These are phyloP conservation scores for Psococerastis gibbosa DNA, from an alignment of 2,888 invertebrate genomes.

Conservation along the genomic window DNA sequence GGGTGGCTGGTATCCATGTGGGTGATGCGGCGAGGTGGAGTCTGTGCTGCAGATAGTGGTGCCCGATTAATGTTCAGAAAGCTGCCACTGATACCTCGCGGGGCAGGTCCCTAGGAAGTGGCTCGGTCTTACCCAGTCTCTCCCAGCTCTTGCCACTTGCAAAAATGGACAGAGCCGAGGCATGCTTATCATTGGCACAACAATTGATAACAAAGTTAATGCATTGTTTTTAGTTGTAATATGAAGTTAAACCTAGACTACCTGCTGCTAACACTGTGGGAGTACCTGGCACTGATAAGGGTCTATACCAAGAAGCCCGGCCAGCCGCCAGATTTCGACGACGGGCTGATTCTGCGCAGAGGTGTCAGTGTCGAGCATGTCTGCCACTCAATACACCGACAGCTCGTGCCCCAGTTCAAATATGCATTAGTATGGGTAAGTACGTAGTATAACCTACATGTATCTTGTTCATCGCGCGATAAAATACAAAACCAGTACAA, in stretches of 20 bases:
- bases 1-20: too few relatives aligned
- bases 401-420: constrained; percentile 81
- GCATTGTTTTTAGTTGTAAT: constrained; percentile 60
- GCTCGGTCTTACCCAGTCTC: too few relatives aligned
- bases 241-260: constrained; percentile 97
- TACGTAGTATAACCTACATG: constrained; percentile 12
- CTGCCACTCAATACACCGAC: constrained; percentile 91
- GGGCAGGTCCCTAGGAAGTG: too few relatives aligned
- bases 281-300: constrained; percentile 76
- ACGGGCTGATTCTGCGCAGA: constrained; percentile 78
- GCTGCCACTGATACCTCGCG: too few relatives aligned
- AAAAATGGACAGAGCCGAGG: too few relatives aligned
- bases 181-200: constrained; percentile 3
- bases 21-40: too few relatives aligned
- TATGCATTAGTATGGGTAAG: constrained; percentile 88
- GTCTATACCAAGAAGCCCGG: constrained; percentile 99
- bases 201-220: not conserved
- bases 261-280: constrained; percentile 82
- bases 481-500: too few relatives aligned
- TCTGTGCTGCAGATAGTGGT: too few relatives aligned
- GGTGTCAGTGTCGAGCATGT: constrained; percentile 92
- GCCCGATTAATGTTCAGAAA: too few relatives aligned
- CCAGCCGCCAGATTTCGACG: constrained; percentile 87
- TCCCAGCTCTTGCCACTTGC: not conserved
- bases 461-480: constrained; percentile 1